Evolutionary conservation across 2,113 vertebrate species (phyloP).

Genomic region (Semicossyphus pulcher): DNA sequence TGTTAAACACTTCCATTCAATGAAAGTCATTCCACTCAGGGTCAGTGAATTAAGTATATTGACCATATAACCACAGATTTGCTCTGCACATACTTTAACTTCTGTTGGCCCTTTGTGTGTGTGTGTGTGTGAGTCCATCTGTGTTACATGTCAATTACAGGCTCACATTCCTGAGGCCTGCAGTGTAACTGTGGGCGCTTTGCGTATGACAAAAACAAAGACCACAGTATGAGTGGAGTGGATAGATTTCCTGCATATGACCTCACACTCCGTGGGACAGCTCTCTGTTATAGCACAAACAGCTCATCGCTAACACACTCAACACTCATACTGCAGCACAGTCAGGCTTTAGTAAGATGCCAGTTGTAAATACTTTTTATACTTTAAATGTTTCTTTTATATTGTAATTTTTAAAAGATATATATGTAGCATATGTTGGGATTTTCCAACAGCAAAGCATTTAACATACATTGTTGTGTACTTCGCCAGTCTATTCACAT

Average conservation of each 20-base stretch:
- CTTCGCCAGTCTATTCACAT: neutral
- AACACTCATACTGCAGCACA: neutral
- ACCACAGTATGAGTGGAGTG: slow-evolving; percentile 49
- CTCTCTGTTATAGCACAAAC: slow-evolving; percentile 48
- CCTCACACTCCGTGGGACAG: slow-evolving; percentile 50
- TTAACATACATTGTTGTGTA: neutral
- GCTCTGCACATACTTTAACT: neutral
- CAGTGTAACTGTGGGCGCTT: slow-evolving; percentile 23
- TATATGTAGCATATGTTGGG: no score
- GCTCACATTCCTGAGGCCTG: slow-evolving; percentile 55
- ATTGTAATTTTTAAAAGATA: no score
- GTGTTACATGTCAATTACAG: slow-evolving; percentile 25
- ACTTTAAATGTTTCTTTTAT: neutral
- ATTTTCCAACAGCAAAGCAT: neutral
- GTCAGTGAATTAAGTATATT: neutral
- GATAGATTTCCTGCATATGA: slow-evolving; percentile 54
- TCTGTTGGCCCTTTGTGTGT: slow-evolving; percentile 20
- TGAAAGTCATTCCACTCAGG: neutral
- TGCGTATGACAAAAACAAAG: slow-evolving; percentile 64
- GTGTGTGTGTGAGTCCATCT: slow-evolving; percentile 20
- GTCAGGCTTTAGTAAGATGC: neutral
- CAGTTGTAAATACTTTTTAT: neutral
- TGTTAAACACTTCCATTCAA: neutral
- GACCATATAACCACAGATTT: neutral
- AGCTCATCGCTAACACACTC: slow-evolving; percentile 29